phyloP scores from a whole-genome alignment of 2,888 invertebrate species.

The Catocala nupta region DNA sequence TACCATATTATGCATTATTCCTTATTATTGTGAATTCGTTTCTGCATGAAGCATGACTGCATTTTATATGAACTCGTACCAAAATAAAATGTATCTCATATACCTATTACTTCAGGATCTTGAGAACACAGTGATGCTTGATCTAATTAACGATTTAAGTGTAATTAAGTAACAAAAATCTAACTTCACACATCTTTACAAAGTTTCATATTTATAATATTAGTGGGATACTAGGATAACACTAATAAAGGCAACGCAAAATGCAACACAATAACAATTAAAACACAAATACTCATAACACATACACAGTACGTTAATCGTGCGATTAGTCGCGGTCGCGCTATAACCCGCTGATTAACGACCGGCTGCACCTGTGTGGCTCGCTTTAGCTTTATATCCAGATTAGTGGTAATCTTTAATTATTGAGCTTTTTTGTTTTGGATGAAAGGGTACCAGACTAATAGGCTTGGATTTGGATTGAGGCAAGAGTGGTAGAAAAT shows the following conservation, averaged over 20 bases:
- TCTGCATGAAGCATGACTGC: no score
- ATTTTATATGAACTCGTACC: no score
- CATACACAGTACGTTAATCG: slow-evolving; percentile 20
- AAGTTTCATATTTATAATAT: no score
- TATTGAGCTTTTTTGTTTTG: slow-evolving; percentile 39
- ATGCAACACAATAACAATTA: slow-evolving; percentile 1
- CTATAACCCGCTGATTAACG: slow-evolving; percentile 36
- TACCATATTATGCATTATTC: no score
- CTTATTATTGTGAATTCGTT: no score
- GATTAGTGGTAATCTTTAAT: slow-evolving; percentile 44
- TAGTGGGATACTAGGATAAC: neutral
- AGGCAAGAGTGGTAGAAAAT: no score
- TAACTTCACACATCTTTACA: no score
- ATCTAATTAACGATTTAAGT: no score
- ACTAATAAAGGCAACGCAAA: neutral
- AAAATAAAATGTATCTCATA: no score
- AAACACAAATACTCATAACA: slow-evolving; percentile 4
- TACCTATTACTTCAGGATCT: no score
- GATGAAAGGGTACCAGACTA: slow-evolving; percentile 9
- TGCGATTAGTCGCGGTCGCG: slow-evolving; percentile 10
- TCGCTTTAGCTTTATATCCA: slow-evolving; percentile 18
- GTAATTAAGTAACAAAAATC: no score
- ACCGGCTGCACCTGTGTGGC: slow-evolving; percentile 32
- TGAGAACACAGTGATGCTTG: no score
- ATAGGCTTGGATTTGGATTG: neutral